Evolutionary conservation across 2,113 vertebrate genomes (phyloP), one percentile per base, ranked within the genome.

Genomic region (Turdus rufiventris): DNA sequence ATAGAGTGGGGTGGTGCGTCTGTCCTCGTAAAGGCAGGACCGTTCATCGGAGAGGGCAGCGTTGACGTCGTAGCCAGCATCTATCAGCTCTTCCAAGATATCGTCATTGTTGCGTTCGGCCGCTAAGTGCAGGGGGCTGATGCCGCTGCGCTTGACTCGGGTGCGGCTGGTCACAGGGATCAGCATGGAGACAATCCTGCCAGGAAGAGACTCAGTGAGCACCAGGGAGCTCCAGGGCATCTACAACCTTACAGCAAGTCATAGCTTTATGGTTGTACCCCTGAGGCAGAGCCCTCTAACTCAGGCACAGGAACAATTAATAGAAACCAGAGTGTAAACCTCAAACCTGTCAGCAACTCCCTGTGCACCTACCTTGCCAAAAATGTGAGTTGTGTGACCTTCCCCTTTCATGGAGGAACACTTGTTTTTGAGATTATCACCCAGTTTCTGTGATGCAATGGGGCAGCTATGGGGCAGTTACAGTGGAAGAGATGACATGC

Each of bases 81-180:
- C 91, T 1, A 99, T 98, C 80, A 99, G 97, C 48, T 95, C 89
- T 85, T 99, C 98, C 65, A 99, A 94, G 75, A 99, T 96, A 2
- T 97, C 97, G 4, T 99, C 98, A 1, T 98, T 97, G 93, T 99
- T 99, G 80, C 98, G 97, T 57, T 99, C 99, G 0, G 99, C 98
- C 0, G 99, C 99, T 34, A 99, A 34, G 80, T 99, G 99, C 54
- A 99, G 97, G 11, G 99, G 99, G 84, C 99, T 99, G 96, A 99
- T 98, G 72, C 99, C 99, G 0, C 98, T 98, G 2, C 98, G 97
- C 57, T 98, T 97, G 91, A 99, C 85, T 8, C 98, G 97, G 19
- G 97, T 97, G 80, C 97, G 98, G 78, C 98, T 99, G 28, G 99
- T 99, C 91, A 97, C 98, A 0, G 98, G 98, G 68, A 99, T 98